Percentiles rank a stretch among this genome's conserved stretches.
These are phyloP conservation scores for Teleopsis dalmanni DNA, from an alignment of 1,140 invertebrate species.

Conservation along the genomic window DNA sequence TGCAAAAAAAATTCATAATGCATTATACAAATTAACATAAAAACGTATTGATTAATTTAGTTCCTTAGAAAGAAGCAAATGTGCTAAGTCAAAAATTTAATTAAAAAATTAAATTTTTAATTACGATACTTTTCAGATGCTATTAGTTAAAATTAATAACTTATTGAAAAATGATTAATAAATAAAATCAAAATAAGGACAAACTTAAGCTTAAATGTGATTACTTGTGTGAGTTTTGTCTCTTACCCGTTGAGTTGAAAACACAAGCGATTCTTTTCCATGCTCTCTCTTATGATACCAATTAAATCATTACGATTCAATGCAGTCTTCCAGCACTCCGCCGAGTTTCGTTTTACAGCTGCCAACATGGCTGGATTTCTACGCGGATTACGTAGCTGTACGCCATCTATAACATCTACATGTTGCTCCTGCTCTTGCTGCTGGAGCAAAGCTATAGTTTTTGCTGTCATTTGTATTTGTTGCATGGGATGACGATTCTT, in stretches of 20 bases:
- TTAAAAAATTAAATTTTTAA: background rate
- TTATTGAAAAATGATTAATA: too few relatives aligned
- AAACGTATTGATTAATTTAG: too few relatives aligned
- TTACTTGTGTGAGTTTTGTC: too few relatives aligned
- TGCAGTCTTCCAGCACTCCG: conserved; percentile 49
- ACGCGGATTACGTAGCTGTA: conserved; percentile 32
- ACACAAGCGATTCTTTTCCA: conserved; percentile 84
- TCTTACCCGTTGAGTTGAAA: conserved; percentile 68
- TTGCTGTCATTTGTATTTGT: conserved; percentile 17
- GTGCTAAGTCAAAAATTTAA: too few relatives aligned
- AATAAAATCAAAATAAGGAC: background rate
- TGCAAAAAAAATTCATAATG: too few relatives aligned
- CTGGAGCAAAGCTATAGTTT: conserved; percentile 6
- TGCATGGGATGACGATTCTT: conserved; percentile 23
- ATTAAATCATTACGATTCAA: conserved; percentile 73
- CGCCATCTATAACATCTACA: conserved; percentile 32
- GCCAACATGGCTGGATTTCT: background rate
- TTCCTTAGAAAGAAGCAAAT: too few relatives aligned
- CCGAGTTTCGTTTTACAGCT: conserved; percentile 29
- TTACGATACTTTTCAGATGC: background rate
- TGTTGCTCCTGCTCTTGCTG: conserved; percentile 13
- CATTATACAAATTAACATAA: too few relatives aligned
- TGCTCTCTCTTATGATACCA: conserved; percentile 81
- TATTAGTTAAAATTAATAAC: too few relatives aligned
- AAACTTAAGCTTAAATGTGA: background rate